A percentile compares a stretch with the other conserved stretches of the same genome.
These are phyloP conservation scores for Archivesica marissinica DNA, from an alignment of 1,140 invertebrate species.

Conservation along the genomic window DNA sequence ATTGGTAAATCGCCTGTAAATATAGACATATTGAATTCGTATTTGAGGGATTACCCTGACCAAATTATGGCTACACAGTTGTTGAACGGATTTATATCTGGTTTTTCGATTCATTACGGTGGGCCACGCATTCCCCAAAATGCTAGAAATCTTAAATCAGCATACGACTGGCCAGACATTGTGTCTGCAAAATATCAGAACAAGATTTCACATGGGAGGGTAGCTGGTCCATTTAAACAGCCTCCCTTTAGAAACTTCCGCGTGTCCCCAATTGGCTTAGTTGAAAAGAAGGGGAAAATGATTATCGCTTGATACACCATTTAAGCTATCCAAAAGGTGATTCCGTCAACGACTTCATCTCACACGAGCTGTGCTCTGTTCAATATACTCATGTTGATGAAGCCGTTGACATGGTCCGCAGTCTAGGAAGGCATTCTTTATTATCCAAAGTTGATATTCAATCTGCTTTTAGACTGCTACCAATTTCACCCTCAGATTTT, in stretches of 20 bases:
- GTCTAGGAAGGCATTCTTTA: slow-evolving; percentile 16
- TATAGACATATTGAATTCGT: neutral
- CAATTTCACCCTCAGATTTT: slow-evolving; percentile 25
- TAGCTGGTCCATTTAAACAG: slow-evolving; percentile 27
- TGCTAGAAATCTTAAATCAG: slow-evolving; percentile 39
- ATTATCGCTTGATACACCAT: slow-evolving; percentile 54
- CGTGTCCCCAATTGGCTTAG: slow-evolving; percentile 36
- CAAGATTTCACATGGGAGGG: neutral
- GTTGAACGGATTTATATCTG: slow-evolving; percentile 10
- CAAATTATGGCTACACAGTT: neutral
- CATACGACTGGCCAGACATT: neutral
- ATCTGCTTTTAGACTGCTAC: slow-evolving; percentile 40
- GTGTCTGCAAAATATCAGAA: slow-evolving; percentile 31
- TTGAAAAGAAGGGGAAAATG: slow-evolving; percentile 38
- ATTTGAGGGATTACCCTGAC: neutral
- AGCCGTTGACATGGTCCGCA: slow-evolving; percentile 51
- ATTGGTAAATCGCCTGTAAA: neutral
- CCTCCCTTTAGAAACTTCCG: slow-evolving; percentile 31
- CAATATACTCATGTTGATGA: slow-evolving; percentile 60
- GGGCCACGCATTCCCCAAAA: neutral
- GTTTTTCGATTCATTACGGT: slow-evolving; percentile 16
- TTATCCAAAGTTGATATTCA: slow-evolving; percentile 54
- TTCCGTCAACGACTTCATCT: slow-evolving; percentile 60
- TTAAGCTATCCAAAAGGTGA: slow-evolving; percentile 39
- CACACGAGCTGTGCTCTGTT: slow-evolving; percentile 51